Evolutionary conservation across 2,113 vertebrate genomes (phyloP), one percentile per base, ranked within the genome.

Genomic region (Forbesichthys agassizii): DNA sequence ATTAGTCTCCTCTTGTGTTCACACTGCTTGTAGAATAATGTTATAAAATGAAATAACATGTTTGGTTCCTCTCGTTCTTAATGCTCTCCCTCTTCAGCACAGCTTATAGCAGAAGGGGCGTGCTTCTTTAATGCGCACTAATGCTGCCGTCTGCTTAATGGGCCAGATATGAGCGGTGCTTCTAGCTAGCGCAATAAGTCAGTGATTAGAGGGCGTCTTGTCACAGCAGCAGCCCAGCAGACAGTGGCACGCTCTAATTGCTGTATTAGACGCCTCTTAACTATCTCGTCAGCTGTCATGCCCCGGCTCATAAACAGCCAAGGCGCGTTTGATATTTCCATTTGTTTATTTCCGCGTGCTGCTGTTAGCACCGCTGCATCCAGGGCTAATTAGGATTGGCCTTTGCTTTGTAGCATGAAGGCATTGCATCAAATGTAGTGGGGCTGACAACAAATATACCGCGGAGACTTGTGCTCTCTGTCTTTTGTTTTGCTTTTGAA

Each of bases 121-220:
- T 77, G 79, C 78, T 84, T 75, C 84, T 88, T 88, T 89, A 91
- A 85, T 84, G 74, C 69, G 79, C 77, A 79, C 86, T 90, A 88
- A 90, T 86, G 86, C 80, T 69, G 84, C 93, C 82, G 93, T 92
- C 93, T 92, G 89, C 84, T 94, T 94, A 94, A 93, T 93, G 88
- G 86, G 85, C 85, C 83, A 87, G 91, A 88, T 93, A 91, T 93
- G 95, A 93, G 90, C 90, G 94, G 77, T 90, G 88, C 93, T 94
- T 93, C 93, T 94, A 93, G 88, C 80, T 89, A 79, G 86, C 90
- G 88, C 86, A 87, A 79, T 94, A 94, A 93, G 85, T 86, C 71
- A 90, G 88, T 94, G 94, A 94, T 95, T 95, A 93, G 93, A 92
- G 93, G 90, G 85, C 77, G 86, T 77, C 87, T 88, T 93, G 88